Evolutionary conservation across 2,888 invertebrate species (phyloP).

Genomic region (Sympetrum striolatum): DNA sequence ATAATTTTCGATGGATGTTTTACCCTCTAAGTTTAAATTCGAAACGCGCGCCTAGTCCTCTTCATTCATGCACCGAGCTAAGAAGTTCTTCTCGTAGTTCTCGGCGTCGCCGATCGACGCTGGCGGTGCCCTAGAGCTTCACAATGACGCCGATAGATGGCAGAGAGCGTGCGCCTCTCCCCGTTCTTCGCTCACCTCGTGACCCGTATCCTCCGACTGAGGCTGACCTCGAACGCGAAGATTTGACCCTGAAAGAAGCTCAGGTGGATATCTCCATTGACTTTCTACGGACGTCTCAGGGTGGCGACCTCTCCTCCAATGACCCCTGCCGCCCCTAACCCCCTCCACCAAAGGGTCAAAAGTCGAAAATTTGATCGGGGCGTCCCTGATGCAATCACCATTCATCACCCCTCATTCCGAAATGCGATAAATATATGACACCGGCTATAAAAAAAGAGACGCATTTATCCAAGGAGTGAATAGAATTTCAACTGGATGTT

Average conservation of each 20-base stretch:
- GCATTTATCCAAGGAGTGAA: no score
- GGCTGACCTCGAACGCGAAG: not conserved
- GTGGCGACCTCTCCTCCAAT: no score
- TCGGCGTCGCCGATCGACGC: not conserved
- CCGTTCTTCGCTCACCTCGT: not conserved
- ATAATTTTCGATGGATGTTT: no score
- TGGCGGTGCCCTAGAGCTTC: not conserved
- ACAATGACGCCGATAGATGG: not conserved
- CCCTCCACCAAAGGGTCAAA: no score
- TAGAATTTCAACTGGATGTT: no score
- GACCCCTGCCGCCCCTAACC: no score
- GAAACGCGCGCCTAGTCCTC: not conserved
- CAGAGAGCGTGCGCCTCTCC: not conserved
- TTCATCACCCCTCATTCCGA: no score
- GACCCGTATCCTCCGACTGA: not conserved
- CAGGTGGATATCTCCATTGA: not conserved
- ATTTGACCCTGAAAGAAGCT: not conserved
- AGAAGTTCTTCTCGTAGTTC: not conserved
- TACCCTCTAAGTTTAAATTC: no score
- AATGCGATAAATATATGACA: no score
- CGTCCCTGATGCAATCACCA: no score
- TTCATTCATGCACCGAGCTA: not conserved
- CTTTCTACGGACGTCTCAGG: not conserved
- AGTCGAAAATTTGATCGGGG: no score
- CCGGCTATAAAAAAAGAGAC: no score